Conservation (phyloP, 2,797 vertebrate species). For the Zalophus californianus region DNA sequence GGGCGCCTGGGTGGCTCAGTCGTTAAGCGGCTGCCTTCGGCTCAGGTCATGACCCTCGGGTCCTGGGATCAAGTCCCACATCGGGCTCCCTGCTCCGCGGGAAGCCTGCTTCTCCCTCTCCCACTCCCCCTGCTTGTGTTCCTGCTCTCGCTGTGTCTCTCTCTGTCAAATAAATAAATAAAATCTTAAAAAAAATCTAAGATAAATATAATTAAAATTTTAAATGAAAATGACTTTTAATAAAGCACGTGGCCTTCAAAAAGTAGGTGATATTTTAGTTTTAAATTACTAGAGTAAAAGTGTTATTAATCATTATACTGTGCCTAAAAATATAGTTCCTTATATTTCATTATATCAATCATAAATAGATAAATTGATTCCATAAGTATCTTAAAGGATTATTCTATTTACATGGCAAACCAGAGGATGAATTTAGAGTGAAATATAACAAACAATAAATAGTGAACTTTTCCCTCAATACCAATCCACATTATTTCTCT, state of each 20-base stretch:
- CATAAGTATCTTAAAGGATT: slow-evolving; percentile 10
- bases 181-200: background rate
- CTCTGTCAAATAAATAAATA: no score
- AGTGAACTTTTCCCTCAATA: background rate
- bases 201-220: background rate
- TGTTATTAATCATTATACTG: background rate
- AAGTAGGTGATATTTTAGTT: background rate
- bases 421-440: background rate
- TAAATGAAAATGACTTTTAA: background rate
- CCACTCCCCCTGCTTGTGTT: no score
- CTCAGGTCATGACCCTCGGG: no score
- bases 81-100: no score
- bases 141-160: no score
- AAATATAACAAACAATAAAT: background rate
- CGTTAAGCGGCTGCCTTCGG: no score
- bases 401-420: background rate
- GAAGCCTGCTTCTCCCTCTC: no score
- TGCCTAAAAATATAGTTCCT: background rate
- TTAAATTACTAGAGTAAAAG: slow-evolving; percentile 34
- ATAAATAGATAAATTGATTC: background rate
- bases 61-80: no score
- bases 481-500: background rate
- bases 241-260: slow-evolving; percentile 38
- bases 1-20: no score
- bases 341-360: background rate